Conservation (phyloP, 2,797 vertebrate genomes). For the Protosalanx chinensis region DNA sequence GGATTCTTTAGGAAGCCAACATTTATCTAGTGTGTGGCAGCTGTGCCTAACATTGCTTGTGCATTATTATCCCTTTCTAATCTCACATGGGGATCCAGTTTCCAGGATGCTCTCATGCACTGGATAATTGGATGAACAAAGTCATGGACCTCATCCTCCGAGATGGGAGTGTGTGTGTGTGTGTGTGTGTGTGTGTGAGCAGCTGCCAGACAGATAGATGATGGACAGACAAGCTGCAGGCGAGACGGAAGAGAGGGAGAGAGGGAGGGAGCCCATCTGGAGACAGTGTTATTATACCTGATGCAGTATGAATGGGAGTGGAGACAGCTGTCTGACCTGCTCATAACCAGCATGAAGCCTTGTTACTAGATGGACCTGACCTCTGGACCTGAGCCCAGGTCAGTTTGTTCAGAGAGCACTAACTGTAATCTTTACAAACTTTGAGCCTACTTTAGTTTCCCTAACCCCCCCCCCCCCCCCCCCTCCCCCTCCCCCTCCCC, state of each 20-base stretch:
- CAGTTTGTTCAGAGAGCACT: no score
- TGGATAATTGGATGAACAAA: neutral
- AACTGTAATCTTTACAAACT: no score
- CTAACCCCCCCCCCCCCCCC: neutral
- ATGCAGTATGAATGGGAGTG: neutral
- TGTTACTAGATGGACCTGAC: no score
- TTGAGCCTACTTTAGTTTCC: neutral
- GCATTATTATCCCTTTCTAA: neutral
- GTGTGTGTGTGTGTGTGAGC: neutral
- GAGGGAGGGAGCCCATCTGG: neutral
- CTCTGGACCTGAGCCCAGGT: no score
- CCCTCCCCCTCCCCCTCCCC: neutral
- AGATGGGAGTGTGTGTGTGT: neutral
- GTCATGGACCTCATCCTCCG: neutral
- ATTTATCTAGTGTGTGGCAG: neutral
- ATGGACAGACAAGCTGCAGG: neutral
- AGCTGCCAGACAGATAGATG: neutral
- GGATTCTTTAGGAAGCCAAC: no score
- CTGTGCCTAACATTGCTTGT: neutral
- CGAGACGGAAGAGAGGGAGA: neutral
- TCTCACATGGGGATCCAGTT: neutral
- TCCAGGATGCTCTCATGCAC: neutral
- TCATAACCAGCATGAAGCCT: no score
- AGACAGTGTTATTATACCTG: neutral
- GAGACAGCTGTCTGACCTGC: neutral